A percentile compares a stretch with the other conserved stretches of the same genome.
Conservation (phyloP, 2,113 vertebrate species). For the Alces alces region DNA sequence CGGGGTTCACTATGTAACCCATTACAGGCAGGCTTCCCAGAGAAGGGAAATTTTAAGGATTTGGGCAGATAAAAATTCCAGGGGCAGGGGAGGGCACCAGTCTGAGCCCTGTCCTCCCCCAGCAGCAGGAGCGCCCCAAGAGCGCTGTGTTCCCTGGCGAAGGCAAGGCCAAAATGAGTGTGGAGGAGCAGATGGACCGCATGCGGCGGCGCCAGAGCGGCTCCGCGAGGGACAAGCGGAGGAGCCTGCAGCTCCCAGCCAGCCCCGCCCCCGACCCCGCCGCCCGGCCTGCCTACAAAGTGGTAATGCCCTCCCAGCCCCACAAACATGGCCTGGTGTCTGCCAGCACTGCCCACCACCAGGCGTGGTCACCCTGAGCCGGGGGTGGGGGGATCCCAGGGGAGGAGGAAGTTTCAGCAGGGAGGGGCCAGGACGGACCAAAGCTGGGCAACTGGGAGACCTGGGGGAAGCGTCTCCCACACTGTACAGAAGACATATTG, state of each 20-base stretch:
- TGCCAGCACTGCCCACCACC: neutral
- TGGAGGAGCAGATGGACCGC: slow-evolving; percentile 94
- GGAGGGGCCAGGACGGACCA: neutral
- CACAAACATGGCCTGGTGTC: accelerated
- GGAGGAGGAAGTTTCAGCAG: neutral
- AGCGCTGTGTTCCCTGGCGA: slow-evolving; percentile 89
- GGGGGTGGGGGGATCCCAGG: no score
- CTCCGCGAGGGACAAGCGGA: slow-evolving; percentile 92
- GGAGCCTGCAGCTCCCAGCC: slow-evolving; percentile 90
- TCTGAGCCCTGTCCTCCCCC: neutral
- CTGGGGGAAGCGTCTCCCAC: no score
- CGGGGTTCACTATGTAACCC: neutral
- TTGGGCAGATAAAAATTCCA: neutral
- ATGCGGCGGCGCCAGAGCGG: slow-evolving; percentile 93
- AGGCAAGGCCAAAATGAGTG: slow-evolving; percentile 93
- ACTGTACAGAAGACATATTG: neutral
- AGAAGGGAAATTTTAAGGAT: neutral
- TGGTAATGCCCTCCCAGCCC: slow-evolving; percentile 79
- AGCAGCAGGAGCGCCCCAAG: slow-evolving; percentile 90
- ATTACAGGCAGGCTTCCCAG: neutral
- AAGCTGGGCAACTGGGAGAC: neutral
- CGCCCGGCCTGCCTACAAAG: slow-evolving; percentile 86
- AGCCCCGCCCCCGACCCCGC: slow-evolving; percentile 78
- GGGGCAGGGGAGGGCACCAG: no score
- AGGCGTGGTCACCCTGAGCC: neutral